Conservation (phyloP, 2,113 vertebrate genomes). For the Macroglossus sobrinus region DNA sequence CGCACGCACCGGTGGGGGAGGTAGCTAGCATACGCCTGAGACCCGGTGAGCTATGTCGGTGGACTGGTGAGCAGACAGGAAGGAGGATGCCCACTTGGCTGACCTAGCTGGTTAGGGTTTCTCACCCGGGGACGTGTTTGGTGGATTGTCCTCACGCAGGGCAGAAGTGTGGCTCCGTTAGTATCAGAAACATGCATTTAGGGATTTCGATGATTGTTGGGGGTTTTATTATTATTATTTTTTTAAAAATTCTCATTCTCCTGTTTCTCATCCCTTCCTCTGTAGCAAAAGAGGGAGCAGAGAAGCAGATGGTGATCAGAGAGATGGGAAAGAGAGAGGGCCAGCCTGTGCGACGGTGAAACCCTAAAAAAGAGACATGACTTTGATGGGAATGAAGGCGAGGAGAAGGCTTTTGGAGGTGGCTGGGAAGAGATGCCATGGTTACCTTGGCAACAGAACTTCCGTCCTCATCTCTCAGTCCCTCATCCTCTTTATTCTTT, state of each 20-base stretch:
- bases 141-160: accelerated
- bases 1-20: background rate
- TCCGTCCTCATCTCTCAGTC: background rate
- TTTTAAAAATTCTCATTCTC: background rate
- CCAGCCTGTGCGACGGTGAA: background rate
- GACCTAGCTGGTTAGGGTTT: background rate
- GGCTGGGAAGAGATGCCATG: background rate
- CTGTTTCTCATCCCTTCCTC: background rate
- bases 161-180: background rate
- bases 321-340: background rate
- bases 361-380: background rate
- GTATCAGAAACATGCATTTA: background rate
- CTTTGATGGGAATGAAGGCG: background rate
- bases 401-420: background rate
- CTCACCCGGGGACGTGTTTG: background rate
- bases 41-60: background rate
- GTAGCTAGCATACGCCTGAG: accelerated
- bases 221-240: background rate
- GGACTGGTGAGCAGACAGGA: background rate
- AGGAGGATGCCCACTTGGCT: background rate
- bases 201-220: background rate
- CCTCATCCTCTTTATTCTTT: background rate
- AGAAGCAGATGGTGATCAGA: background rate
- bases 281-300: background rate
- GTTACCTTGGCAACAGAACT: slow-evolving; percentile 52